A percentile compares a stretch with the other conserved stretches of the same genome.
Conservation (phyloP, 2,797 vertebrate genomes). For the Sebastes iracundus region DNA sequence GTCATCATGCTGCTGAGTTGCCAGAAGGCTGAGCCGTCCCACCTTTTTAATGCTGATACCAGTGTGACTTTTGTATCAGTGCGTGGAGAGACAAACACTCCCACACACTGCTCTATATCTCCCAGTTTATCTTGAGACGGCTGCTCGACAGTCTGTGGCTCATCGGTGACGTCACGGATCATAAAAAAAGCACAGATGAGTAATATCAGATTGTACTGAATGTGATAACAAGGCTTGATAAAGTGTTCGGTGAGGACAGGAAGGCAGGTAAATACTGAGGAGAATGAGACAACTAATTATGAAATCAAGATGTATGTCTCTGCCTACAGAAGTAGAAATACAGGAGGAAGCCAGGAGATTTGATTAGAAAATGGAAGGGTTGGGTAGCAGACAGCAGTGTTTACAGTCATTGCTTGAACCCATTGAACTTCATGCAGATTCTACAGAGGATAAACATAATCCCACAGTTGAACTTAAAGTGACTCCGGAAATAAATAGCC, state of each 20-base stretch:
- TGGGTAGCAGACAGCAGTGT: conserved; percentile 25
- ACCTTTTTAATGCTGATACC: conserved; percentile 30
- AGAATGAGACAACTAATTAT: conserved; percentile 49
- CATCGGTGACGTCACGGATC: conserved; percentile 20
- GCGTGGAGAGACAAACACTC: conserved; percentile 28
- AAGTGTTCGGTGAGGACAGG: conserved; percentile 10
- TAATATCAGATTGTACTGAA: conserved; percentile 29
- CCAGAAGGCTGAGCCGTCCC: conserved; percentile 2
- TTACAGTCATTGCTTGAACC: conserved; percentile 44
- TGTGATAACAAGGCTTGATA: conserved; percentile 17
- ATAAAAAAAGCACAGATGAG: conserved; percentile 21
- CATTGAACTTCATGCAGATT: conserved; percentile 34
- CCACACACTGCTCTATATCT: conserved; percentile 36
- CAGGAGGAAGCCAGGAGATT: conserved; percentile 48
- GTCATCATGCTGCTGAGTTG: conserved; percentile 21
- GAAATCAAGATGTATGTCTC: conserved; percentile 48
- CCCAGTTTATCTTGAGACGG: conserved; percentile 35
- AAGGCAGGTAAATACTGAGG: conserved; percentile 38
- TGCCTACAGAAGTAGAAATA: conserved; percentile 25
- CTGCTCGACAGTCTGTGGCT: conserved; percentile 35
- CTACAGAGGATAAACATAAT: conserved; percentile 36
- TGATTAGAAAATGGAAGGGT: conserved; percentile 53
- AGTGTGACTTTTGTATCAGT: conserved; percentile 30
- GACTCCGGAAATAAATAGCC: conserved; percentile 33
- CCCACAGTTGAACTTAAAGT: conserved; percentile 22